Evolutionary conservation across 2,888 invertebrate genomes (phyloP), one percentile per base, ranked within the genome.

Genomic region (Dioctria linearis): DNA sequence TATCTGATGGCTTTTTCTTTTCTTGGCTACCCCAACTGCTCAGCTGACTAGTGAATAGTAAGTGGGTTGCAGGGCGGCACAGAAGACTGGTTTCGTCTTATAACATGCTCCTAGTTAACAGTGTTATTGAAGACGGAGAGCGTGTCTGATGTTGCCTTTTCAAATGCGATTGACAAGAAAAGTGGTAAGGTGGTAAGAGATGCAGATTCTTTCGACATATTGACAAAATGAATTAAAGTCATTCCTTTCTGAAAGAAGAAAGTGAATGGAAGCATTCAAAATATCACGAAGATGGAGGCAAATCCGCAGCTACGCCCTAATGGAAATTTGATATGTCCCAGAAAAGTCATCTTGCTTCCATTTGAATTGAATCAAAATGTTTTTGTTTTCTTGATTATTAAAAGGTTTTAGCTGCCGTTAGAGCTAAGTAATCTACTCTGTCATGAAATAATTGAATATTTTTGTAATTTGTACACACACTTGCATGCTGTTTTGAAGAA

Each of bases 181-280:
- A 76, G 63, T 63, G 76, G 49, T n/a, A 76, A 51, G 43, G 49
- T 57, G 61, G 76, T 11, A n/a, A 8, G 46, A 8, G 37, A 9
- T 46, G 49, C 46, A 5, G 76, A 76, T 46, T 76, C 63, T 39
- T 49, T 49, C 49, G 63, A 61, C 63, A 76, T 76, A 51, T 76
- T 76, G 76, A 76, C 76, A 76, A 76, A 76, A 42, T 76, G 76
- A 76, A 76, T 76, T 76, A 76, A 76, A 76, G 76, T 76, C 76
- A 39, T 46, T 61, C 76, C 37, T n/a, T 37, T 25, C 39, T 49
- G 51, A 61, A 63, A 76, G 63, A 49, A 61, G 63, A 46, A 46
- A 39, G 46, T 76, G 49, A 63, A 76, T 63, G 76, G n/a, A 76
- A 76, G 76, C 63, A 76, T 76, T 76, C 76, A 76, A 76, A 25